Percentiles rank a stretch among this genome's conserved stretches.
Conservation (phyloP, 2,888 invertebrate genomes). For the Amaurobius ferox region DNA sequence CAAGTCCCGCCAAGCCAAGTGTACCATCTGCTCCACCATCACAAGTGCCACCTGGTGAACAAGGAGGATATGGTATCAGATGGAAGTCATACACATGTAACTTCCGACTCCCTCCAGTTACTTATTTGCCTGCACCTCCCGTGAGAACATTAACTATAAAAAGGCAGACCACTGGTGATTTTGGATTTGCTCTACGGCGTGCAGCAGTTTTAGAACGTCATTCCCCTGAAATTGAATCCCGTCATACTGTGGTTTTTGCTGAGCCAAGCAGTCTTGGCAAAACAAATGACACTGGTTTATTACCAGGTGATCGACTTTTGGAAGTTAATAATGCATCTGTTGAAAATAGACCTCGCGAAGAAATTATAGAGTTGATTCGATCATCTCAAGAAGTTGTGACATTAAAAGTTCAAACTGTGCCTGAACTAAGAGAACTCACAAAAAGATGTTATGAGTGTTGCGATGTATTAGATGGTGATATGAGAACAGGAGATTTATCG, state of each 20-base stretch:
- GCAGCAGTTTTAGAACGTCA: slow-evolving; percentile 84
- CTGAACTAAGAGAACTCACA: slow-evolving; percentile 92
- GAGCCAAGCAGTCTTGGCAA: slow-evolving; percentile 89
- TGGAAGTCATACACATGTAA: slow-evolving; percentile 75
- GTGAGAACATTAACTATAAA: slow-evolving; percentile 86
- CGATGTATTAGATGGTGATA: slow-evolving; percentile 31
- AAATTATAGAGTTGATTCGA: slow-evolving; percentile 94
- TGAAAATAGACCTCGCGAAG: slow-evolving; percentile 90
- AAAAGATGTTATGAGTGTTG: slow-evolving; percentile 82
- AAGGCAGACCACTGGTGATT: slow-evolving; percentile 87
- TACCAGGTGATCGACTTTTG: slow-evolving; percentile 95
- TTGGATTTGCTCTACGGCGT: slow-evolving; percentile 93
- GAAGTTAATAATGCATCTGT: slow-evolving; percentile 93
- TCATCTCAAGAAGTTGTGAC: slow-evolving; percentile 88
- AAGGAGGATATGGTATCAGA: slow-evolving; percentile 67
- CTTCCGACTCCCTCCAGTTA: slow-evolving; percentile 77
- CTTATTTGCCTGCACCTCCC: slow-evolving; percentile 77
- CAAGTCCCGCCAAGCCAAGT: slow-evolving; percentile 51
- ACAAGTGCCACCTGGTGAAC: slow-evolving; percentile 65
- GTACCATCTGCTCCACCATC: slow-evolving; percentile 67
- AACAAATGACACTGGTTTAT: slow-evolving; percentile 86
- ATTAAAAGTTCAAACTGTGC: slow-evolving; percentile 95
- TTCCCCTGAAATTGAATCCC: slow-evolving; percentile 78
- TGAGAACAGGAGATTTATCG: slow-evolving; percentile 87
- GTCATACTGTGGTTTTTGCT: slow-evolving; percentile 89